Evolutionary conservation across 2,113 vertebrate species (phyloP), one percentile per base, ranked within the genome.

Genomic region (Tupaia tana): DNA sequence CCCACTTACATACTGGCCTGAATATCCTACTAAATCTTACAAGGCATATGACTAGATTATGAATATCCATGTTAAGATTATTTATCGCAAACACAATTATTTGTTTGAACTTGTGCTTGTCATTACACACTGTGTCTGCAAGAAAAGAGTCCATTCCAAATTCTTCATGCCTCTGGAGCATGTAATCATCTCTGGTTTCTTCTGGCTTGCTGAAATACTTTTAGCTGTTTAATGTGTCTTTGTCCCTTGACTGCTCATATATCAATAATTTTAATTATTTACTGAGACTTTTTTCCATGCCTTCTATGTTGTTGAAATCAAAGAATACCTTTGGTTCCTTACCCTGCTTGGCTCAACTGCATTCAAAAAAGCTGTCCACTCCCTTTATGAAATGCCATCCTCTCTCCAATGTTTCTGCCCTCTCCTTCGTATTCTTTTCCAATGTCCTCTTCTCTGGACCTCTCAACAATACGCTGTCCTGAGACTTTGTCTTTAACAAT

Each of bases 241-340:
- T 63, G 73, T 70, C 56, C 79, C 70, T 63, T 70, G 61, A 61
- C 34, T 77, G 58, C 24, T 58, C 64, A 34, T 66, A n/a, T 61
- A 61, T 27, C 2, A 71, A 54, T 83, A 52, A 31, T 80, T 96
- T 83, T 63, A 91, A 66, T 75, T 20, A 86, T 43, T 66, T 96
- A 66, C 6, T 66, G 58, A 85, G 59, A 79, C 83, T 93, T 58
- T 79, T 89, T 92, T 70, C 43, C 61, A 43, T 31, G n/a, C 88
- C 3, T 13, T 70, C 19, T 73, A 7, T 56, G 7, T 92, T 89
- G 54, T 10, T 9, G 82, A 91, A 82, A 86, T 16, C 61, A 74
- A 43, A 31, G 29, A 70, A 59, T 9, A 54, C 43, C 78, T 87
- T 59, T 84, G 61, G 66, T 10, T 74, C 54, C 27, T 95, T 43